Evolutionary conservation across 2,888 invertebrate species (phyloP).

Genomic region (Tethea ocularis): DNA sequence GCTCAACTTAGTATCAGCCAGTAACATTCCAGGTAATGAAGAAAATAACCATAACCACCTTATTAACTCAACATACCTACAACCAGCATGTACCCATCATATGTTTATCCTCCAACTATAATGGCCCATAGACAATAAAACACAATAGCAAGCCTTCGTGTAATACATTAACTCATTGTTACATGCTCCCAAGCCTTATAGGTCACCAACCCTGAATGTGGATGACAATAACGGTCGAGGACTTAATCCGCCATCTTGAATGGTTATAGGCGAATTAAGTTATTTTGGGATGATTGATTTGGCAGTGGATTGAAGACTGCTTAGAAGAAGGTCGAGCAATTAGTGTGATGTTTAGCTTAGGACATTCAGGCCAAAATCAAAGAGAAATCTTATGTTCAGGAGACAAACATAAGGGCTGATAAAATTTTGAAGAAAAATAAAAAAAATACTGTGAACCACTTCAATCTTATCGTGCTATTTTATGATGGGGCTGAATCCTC

Average conservation of each 20-base stretch:
- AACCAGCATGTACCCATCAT: constrained; percentile 33
- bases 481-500: too few relatives aligned
- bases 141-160: constrained; percentile 63
- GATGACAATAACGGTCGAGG: constrained; percentile 43
- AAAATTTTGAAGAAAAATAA: too few relatives aligned
- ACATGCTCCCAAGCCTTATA: constrained; percentile 63
- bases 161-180: constrained; percentile 76
- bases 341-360: too few relatives aligned
- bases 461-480: too few relatives aligned
- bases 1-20: too few relatives aligned
- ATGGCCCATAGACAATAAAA: constrained; percentile 47
- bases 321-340: too few relatives aligned
- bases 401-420: too few relatives aligned
- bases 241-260: constrained; percentile 54
- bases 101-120: constrained; percentile 36
- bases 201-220: constrained; percentile 51
- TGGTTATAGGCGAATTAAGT: constrained; percentile 13
- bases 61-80: constrained; percentile 36
- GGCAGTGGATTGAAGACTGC: not conserved
- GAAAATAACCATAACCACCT: too few relatives aligned
- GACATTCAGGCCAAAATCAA: too few relatives aligned
- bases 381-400: too few relatives aligned
- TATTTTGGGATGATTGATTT: not conserved
- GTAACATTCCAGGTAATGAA: too few relatives aligned
- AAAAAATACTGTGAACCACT: too few relatives aligned